Conservation (phyloP, 2,797 vertebrate genomes). For the Oophaga sylvatica region DNA sequence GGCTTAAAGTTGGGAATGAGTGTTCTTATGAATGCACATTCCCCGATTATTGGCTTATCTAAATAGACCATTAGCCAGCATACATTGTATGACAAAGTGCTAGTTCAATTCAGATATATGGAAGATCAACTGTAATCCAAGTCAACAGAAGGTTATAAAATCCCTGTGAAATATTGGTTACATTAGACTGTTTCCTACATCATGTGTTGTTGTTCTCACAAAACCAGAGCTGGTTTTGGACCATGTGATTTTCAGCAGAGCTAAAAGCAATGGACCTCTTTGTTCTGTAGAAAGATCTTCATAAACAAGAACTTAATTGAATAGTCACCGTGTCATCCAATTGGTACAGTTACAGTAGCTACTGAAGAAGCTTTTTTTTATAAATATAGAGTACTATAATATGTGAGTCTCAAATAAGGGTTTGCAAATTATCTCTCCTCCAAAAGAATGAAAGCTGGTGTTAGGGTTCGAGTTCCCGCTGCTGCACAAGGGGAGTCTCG, state of each 20-base stretch:
- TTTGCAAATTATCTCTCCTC: no score
- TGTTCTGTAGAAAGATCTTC: background rate
- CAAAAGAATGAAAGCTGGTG: no score
- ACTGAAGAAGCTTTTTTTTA: no score
- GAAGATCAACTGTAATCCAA: background rate
- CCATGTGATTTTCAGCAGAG: slow-evolving; percentile 22
- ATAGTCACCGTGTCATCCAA: slow-evolving; percentile 9
- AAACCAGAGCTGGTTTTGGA: slow-evolving; percentile 11
- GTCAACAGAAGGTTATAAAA: background rate
- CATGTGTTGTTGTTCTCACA: slow-evolving; percentile 35
- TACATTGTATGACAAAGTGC: background rate
- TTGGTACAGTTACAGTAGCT: background rate
- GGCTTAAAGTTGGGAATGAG: no score
- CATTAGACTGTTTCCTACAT: slow-evolving; percentile 19
- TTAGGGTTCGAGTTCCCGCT: no score
- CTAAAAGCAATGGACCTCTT: slow-evolving; percentile 7
- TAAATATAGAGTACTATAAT: no score
- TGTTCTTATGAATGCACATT: no score
- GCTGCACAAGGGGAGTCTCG: no score
- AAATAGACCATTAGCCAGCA: background rate
- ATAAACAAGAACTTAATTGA: background rate
- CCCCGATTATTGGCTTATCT: no score
- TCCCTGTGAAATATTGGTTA: slow-evolving; percentile 9
- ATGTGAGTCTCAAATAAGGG: no score
- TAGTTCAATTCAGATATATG: background rate